Evolutionary conservation across 2,113 vertebrate genomes (phyloP).

Genomic region (Pseudonaja textilis): DNA sequence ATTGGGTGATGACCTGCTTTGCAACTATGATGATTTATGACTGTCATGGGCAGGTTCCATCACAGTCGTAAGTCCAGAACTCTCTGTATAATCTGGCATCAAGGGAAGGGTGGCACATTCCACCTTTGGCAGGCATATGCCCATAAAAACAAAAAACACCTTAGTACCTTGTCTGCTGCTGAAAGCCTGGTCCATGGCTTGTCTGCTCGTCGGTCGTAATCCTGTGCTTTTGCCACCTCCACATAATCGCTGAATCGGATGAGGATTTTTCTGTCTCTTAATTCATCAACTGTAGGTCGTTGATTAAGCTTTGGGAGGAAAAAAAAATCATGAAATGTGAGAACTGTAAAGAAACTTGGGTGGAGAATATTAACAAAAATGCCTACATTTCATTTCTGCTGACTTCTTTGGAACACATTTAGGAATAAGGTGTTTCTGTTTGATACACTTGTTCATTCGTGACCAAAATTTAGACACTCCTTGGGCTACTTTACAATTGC

Average conservation of each 20-base stretch:
- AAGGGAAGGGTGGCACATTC: neutral
- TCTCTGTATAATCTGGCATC: neutral
- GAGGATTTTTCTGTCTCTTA: conserved; percentile 95
- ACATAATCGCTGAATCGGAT: conserved; percentile 98
- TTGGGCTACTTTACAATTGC: neutral
- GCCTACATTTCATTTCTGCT: neutral
- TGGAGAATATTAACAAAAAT: neutral
- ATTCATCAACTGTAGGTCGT: conserved; percentile 93
- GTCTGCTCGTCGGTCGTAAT: conserved; percentile 94
- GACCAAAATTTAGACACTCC: neutral
- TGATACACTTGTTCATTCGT: neutral
- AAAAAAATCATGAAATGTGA: neutral
- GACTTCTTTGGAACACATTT: neutral
- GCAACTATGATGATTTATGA: neutral
- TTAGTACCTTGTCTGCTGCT: conserved; percentile 89
- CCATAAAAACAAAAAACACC: accelerated
- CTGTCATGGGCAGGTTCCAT: neutral
- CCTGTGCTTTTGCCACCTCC: conserved; percentile 98
- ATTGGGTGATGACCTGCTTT: neutral
- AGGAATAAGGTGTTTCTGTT: neutral
- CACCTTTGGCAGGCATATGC: neutral
- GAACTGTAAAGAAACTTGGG: neutral
- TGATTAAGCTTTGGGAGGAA: conserved; percentile 84
- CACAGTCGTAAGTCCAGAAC: neutral
- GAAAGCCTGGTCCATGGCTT: conserved; percentile 97